A percentile compares a stretch with the other conserved stretches of the same genome.
These are phyloP conservation scores for Tethya wilhelma DNA, from an alignment of 37 sponge, comb jelly and placozoan genomes.

Conservation along the genomic window DNA sequence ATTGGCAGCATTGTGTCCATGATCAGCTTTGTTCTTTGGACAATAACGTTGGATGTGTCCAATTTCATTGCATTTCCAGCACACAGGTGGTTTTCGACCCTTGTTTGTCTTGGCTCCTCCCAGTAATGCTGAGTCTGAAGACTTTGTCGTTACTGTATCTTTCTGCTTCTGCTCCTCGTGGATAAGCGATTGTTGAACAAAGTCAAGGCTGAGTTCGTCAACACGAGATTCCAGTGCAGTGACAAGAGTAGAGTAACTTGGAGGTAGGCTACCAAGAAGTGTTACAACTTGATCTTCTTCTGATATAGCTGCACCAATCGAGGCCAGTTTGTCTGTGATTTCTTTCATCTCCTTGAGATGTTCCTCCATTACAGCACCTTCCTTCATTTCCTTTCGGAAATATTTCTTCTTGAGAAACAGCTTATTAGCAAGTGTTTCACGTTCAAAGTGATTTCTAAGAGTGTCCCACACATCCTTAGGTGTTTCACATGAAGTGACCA, in stretches of 20 bases:
- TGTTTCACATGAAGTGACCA: slow-evolving; percentile 44
- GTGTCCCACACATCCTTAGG: slow-evolving; percentile 32
- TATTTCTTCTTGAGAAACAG: slow-evolving; percentile 56
- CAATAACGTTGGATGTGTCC: slow-evolving; percentile 43
- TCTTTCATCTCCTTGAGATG: slow-evolving; percentile 71
- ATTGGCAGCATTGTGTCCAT: slow-evolving; percentile 24
- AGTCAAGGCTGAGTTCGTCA: slow-evolving; percentile 34
- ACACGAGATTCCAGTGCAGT: slow-evolving; percentile 57
- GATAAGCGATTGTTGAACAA: slow-evolving; percentile 48
- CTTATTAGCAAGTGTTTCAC: slow-evolving; percentile 61
- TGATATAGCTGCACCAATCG: slow-evolving; percentile 49
- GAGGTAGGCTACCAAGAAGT: slow-evolving; percentile 52
- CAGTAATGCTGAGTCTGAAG: slow-evolving; percentile 25
- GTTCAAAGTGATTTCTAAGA: slow-evolving; percentile 43
- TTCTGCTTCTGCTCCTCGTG: slow-evolving; percentile 48
- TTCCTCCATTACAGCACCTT: slow-evolving; percentile 32
- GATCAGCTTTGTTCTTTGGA: slow-evolving; percentile 6
- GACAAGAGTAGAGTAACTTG: slow-evolving; percentile 40
- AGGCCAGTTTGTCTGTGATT: slow-evolving; percentile 50
- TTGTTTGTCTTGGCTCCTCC: slow-evolving; percentile 11
- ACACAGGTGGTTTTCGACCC: slow-evolving; percentile 7
- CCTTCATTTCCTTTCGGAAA: slow-evolving; percentile 59
- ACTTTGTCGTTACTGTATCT: neutral
- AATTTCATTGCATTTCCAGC: slow-evolving; percentile 17
- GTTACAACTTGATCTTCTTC: slow-evolving; percentile 63